phyloP scores from a whole-genome alignment of 2,888 invertebrate genomes.

The Coronaproctus castanopsis region DNA sequence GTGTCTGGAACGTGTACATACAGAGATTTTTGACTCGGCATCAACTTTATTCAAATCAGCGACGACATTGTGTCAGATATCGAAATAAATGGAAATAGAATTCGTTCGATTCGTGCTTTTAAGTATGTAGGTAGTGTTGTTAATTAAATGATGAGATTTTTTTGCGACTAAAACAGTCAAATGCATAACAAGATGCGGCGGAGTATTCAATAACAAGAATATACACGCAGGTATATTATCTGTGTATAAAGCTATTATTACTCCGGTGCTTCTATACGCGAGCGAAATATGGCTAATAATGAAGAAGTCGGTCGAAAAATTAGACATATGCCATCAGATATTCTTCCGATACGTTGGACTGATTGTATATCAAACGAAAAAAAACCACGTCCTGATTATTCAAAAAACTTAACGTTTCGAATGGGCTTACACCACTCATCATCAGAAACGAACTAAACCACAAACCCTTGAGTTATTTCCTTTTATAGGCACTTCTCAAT shows the following conservation, averaged over 20 bases:
- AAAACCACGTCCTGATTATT: too few relatives aligned
- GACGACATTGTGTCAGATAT: neutral
- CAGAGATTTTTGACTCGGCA: neutral
- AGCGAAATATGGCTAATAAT: neutral
- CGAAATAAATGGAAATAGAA: neutral
- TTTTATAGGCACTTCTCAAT: too few relatives aligned
- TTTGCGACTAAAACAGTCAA: neutral
- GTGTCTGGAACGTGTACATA: too few relatives aligned
- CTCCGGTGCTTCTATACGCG: neutral
- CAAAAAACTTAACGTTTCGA: too few relatives aligned
- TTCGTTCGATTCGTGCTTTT: neutral
- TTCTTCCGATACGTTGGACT: too few relatives aligned
- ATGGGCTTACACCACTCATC: too few relatives aligned
- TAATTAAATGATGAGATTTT: neutral
- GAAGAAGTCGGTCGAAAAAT: neutral
- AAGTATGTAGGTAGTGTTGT: neutral
- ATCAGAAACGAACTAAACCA: too few relatives aligned
- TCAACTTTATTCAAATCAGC: neutral
- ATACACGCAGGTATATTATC: neutral
- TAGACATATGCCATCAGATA: neutral
- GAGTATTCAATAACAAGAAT: neutral
- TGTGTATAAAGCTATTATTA: neutral
- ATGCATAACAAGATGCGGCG: neutral
- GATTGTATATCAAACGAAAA: too few relatives aligned
- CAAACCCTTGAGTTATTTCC: too few relatives aligned